Conservation (phyloP, 2,113 vertebrate species). For the Verasper variegatus region DNA sequence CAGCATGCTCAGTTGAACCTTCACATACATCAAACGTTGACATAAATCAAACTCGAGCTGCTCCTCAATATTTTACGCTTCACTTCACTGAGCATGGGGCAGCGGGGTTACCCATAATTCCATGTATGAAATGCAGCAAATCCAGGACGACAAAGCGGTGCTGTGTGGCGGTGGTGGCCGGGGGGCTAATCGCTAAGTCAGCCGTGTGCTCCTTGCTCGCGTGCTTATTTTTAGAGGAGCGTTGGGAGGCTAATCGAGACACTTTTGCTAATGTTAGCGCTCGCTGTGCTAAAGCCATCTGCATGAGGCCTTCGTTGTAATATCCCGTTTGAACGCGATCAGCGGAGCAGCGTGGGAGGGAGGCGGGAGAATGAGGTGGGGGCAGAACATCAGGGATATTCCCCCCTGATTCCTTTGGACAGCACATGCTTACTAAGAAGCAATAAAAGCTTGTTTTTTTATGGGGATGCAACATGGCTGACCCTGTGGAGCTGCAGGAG, state of each 20-base stretch:
- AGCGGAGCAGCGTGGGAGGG: not conserved
- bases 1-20: slow-evolving; percentile 50
- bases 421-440: slow-evolving; percentile 45
- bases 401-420: slow-evolving; percentile 45
- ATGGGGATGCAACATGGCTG: slow-evolving; percentile 1
- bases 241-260: slow-evolving; percentile 50
- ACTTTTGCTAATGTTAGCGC: slow-evolving; percentile 60
- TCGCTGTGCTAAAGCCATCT: slow-evolving; percentile 38
- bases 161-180: not conserved
- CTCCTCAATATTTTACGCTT: slow-evolving; percentile 42
- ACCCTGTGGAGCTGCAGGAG: slow-evolving; percentile 20
- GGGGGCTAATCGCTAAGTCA: slow-evolving; percentile 70
- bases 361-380: not conserved
- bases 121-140: slow-evolving; percentile 53
- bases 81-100: slow-evolving; percentile 30
- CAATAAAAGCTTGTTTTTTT: slow-evolving; percentile 45
- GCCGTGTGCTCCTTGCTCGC: slow-evolving; percentile 49
- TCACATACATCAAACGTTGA: slow-evolving; percentile 59
- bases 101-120: slow-evolving; percentile 60
- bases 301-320: slow-evolving; percentile 23
- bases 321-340: slow-evolving; percentile 29
- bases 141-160: slow-evolving; percentile 12
- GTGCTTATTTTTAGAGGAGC: slow-evolving; percentile 75
- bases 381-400: slow-evolving; percentile 14
- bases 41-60: slow-evolving; percentile 55